Base-by-base conservation (phyloP, 2,888 invertebrate genomes). In the Epinotia nisella region DNA sequence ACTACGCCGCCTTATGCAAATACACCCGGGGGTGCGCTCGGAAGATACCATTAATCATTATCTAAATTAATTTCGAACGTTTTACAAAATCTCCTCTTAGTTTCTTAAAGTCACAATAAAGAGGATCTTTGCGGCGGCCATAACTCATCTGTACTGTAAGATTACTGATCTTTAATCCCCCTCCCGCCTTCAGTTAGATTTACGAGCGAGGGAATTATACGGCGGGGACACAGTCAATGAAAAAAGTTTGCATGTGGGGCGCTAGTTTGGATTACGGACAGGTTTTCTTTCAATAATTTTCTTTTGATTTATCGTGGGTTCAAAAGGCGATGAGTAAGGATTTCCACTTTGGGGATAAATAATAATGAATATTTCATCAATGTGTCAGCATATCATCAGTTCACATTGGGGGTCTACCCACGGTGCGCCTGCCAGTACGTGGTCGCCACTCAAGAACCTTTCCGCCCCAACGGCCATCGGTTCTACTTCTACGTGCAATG, bases 121-220 rank as follows among this genome's bases (percentile, higher is more conserved):
- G 92, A 90, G 92, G 92, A 89, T 89, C 88, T 87, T 84, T 86
- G 86, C 82, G 70, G 83, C 82, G 83, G 93, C 94, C 94, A 95
- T 95, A 95, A 95, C 94, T 95, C 95, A 95, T 95, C 95, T 92
- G 93, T 92, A 85, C 94, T 66, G 94, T 94, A 94, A 95, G 95
- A 95, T 95, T 95, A 95, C 95, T 95, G 95, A 95, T 95, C 95
- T 95, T 95, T 95, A 95, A 95, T 95, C 95, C 95, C 95, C 95
- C 95, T 94, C 92, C 93, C 83, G 87, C 94, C 95, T 95, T 95
- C 95, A 95, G 95, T 95, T 95, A 95, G 95, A 95, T 95, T 95
- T 95, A 95, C 94, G 95, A 88, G 89, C 93, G 88, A 88, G 92
- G 95, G 95, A 94, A 95, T 95, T 95, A 95, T 95, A 94, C 94